phyloP scores from a whole-genome alignment of 2,888 invertebrate species.

The Lithophane leautieri region DNA sequence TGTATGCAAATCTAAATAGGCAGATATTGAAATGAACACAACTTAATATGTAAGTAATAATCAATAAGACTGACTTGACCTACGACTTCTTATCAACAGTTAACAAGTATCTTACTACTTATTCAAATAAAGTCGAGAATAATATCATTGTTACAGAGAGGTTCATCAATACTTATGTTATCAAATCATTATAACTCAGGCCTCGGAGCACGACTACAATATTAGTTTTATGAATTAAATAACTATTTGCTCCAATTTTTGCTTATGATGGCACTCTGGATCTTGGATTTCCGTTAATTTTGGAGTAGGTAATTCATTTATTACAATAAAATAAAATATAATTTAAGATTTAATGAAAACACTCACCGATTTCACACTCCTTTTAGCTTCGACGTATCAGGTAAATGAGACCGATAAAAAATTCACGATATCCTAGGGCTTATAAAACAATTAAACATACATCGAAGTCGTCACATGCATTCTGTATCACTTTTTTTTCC shows the following conservation, averaged over 20 bases:
- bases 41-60: slow-evolving; percentile 9
- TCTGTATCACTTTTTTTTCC: slow-evolving; percentile 63
- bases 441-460: slow-evolving; percentile 12
- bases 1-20: slow-evolving; percentile 48
- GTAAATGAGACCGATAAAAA: neutral
- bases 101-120: slow-evolving; percentile 31
- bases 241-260: neutral
- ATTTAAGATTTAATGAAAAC: neutral
- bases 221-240: neutral
- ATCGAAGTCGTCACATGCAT: slow-evolving; percentile 58
- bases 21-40: slow-evolving; percentile 16
- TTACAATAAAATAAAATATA: neutral
- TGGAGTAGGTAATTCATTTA: neutral
- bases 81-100: slow-evolving; percentile 61
- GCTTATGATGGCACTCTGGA: neutral
- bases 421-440: slow-evolving; percentile 14
- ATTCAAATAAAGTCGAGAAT: slow-evolving; percentile 15
- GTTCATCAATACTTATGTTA: slow-evolving; percentile 39
- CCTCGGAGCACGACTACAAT: neutral
- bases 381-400: slow-evolving; percentile 10
- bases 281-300: neutral
- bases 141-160: slow-evolving; percentile 19
- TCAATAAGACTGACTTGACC: slow-evolving; percentile 63
- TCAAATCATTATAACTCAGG: slow-evolving; percentile 26
- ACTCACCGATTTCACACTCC: slow-evolving; percentile 49